phyloP scores from a whole-genome alignment of 2,888 invertebrate species.

The Pasiphila rectangulata region DNA sequence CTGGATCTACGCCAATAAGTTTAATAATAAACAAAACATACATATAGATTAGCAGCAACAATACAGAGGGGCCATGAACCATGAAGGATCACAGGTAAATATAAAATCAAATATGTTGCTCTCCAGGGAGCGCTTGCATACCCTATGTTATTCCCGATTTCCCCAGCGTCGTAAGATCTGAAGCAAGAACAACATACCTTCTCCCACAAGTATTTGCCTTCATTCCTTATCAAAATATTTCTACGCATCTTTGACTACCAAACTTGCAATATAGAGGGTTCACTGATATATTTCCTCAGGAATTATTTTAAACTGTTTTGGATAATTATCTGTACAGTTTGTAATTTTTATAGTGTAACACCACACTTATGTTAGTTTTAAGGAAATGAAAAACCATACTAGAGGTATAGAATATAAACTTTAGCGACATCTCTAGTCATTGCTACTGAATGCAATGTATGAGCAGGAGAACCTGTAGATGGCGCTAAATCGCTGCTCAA shows the following conservation, averaged over 20 bases:
- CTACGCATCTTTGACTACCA: constrained; percentile 37
- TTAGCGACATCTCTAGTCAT: no score
- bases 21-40: constrained; percentile 13
- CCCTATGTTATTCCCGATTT: constrained; percentile 29
- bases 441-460: no score
- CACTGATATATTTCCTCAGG: no score
- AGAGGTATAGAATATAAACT: no score
- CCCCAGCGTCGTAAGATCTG: constrained; percentile 29
- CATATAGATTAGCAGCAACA: constrained; percentile 26
- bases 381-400: no score
- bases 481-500: no score
- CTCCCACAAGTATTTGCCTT: constrained; percentile 36
- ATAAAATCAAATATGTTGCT: constrained; percentile 60
- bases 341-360: no score
- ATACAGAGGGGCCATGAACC: constrained; percentile 29
- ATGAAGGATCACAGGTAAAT: constrained; percentile 58
- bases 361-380: no score
- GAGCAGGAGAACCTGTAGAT: no score
- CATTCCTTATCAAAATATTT: constrained; percentile 53
- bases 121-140: constrained; percentile 38
- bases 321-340: no score
- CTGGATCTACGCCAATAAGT: background rate
- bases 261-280: no score
- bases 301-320: no score
- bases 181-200: constrained; percentile 28